These are phyloP conservation scores for Barnardius zonarius DNA, from an alignment of 2,113 vertebrate species.

Conservation along the genomic window DNA sequence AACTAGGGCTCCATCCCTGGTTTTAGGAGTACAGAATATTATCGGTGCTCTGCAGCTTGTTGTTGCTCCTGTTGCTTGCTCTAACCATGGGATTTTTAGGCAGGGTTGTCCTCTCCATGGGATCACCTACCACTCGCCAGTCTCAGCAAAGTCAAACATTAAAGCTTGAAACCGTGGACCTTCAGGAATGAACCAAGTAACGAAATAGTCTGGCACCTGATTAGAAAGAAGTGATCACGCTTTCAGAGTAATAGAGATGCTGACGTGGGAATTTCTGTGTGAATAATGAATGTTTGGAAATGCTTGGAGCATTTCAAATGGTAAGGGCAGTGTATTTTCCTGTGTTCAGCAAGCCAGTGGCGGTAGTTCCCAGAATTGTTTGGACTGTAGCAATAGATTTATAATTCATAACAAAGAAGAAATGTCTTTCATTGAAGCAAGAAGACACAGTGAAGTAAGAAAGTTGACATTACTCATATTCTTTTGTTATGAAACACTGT, in stretches of 20 bases:
- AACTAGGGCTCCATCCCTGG: background rate
- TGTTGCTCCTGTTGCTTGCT: background rate
- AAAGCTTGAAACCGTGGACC: background rate
- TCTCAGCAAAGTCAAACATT: background rate
- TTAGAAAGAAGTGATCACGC: background rate
- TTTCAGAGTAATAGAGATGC: background rate
- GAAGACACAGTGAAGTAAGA: background rate
- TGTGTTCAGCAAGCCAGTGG: background rate
- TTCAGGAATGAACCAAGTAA: background rate
- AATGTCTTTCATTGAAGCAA: background rate
- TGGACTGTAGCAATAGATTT: background rate
- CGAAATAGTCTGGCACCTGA: background rate
- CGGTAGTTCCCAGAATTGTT: constrained; percentile 46
- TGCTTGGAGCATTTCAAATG: background rate
- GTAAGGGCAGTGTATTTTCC: background rate
- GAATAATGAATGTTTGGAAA: constrained; percentile 39
- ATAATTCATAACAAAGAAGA: constrained; percentile 30
- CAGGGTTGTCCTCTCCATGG: background rate
- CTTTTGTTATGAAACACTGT: background rate
- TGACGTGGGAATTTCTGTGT: background rate
- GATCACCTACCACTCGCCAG: background rate
- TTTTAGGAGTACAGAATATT: background rate
- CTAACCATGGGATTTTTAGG: background rate
- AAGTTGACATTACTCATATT: background rate
- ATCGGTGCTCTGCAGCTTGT: background rate